Conservation (phyloP, 2,113 vertebrate species). For the Actinemys pallida region DNA sequence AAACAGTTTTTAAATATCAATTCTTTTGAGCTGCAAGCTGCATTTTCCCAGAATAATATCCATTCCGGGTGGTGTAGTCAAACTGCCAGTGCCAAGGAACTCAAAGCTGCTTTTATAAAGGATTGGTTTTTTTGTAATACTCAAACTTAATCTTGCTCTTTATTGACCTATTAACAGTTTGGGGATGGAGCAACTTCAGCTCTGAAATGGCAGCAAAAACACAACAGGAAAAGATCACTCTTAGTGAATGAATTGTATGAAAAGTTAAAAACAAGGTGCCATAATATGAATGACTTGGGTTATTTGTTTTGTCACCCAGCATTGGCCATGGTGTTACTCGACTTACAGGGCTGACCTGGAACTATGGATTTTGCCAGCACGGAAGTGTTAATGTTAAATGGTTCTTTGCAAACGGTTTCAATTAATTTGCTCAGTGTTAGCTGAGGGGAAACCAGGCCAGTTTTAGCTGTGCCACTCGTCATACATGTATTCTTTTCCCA, state of each 20-base stretch:
- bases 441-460: background rate
- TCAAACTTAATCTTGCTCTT: background rate
- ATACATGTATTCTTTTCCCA: rapidly evolving
- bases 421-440: background rate
- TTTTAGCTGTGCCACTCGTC: background rate
- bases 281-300: background rate
- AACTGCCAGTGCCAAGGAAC: background rate
- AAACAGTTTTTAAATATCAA: background rate
- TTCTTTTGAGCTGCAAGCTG: background rate
- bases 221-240: background rate
- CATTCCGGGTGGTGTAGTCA: background rate
- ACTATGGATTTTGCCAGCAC: constrained; percentile 2
- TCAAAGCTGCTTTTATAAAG: background rate
- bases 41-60: background rate
- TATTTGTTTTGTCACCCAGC: background rate
- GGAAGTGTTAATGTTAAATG: background rate
- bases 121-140: background rate
- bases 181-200: background rate
- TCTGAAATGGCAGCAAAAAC: background rate
- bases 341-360: background rate
- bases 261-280: background rate
- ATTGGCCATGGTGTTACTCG: background rate
- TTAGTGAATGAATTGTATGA: background rate
- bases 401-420: background rate
- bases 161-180: background rate